These are phyloP conservation scores for Fistularia commersonii DNA, from an alignment of 2,797 vertebrate species.

Conservation along the genomic window DNA sequence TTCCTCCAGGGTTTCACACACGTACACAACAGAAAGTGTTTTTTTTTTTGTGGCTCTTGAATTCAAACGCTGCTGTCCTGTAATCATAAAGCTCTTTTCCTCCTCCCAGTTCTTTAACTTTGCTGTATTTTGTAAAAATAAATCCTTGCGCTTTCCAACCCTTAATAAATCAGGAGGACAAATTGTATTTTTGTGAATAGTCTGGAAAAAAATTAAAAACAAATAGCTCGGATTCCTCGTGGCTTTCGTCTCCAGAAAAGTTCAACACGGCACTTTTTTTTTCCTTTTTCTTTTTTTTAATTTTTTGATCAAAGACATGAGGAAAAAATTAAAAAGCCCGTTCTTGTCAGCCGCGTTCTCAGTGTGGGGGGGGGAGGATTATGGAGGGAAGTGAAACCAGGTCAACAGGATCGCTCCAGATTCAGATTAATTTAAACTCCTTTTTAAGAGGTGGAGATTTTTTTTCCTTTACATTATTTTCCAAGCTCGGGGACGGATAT, in stretches of 20 bases:
- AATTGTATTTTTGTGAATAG: no score
- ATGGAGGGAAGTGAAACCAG: constrained; percentile 12
- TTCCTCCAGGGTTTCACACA: no score
- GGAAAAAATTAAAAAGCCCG: neutral
- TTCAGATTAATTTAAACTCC: constrained; percentile 18
- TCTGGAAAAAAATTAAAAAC: no score
- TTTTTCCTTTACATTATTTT: no score
- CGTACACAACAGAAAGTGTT: no score
- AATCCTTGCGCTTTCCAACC: no score
- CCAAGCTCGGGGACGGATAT: neutral
- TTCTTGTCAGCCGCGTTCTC: constrained; percentile 19
- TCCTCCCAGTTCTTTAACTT: no score
- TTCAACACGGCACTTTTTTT: constrained; percentile 11
- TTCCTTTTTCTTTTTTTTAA: neutral
- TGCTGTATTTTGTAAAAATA: no score
- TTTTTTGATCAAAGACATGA: constrained; percentile 11
- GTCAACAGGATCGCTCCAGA: constrained; percentile 15
- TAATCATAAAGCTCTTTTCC: no score
- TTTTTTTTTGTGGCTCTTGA: no score
- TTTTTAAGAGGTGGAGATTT: neutral
- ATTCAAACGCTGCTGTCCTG: no score
- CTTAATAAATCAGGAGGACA: no score
- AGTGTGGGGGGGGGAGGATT: constrained; percentile 11
- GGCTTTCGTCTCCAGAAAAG: neutral
- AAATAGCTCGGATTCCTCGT: neutral